Evolutionary conservation across 2,113 vertebrate genomes (phyloP).

Genomic region (Callionymus lyra): DNA sequence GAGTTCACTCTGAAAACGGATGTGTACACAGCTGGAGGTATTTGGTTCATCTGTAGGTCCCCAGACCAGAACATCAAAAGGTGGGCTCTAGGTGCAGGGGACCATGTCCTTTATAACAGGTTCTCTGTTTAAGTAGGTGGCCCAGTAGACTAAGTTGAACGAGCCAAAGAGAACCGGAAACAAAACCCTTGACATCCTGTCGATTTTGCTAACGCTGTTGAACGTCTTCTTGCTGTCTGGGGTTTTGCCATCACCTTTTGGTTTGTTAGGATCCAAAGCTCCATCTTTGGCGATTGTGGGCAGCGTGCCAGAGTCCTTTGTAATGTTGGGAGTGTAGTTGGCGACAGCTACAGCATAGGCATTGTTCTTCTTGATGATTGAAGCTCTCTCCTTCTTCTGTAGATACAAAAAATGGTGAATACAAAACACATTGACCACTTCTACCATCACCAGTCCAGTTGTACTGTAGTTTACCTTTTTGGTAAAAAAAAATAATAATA

Average conservation of each 20-base stretch:
- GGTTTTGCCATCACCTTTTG: slow-evolving; percentile 80
- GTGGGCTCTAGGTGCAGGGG: slow-evolving; percentile 70
- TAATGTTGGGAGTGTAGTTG: slow-evolving; percentile 93
- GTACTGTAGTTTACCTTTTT: no score
- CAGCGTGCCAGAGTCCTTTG: slow-evolving; percentile 86
- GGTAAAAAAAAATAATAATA: no score
- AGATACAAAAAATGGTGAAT: background rate
- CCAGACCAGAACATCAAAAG: slow-evolving; percentile 53
- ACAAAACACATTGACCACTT: no score
- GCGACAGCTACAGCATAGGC: slow-evolving; percentile 96
- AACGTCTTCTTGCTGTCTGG: slow-evolving; percentile 94
- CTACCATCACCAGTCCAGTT: no score
- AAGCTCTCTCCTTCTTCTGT: slow-evolving; percentile 95
- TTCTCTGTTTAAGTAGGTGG: slow-evolving; percentile 96
- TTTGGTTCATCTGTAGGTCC: slow-evolving; percentile 76
- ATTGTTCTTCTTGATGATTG: slow-evolving; percentile 93
- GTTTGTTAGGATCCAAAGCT: slow-evolving; percentile 74
- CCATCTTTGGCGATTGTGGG: slow-evolving; percentile 94
- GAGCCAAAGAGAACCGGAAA: slow-evolving; percentile 93
- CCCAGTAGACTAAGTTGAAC: slow-evolving; percentile 98
- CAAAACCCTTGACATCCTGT: slow-evolving; percentile 96
- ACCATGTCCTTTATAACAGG: slow-evolving; percentile 88
- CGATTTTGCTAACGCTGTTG: slow-evolving; percentile 99
- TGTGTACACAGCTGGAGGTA: slow-evolving; percentile 81
- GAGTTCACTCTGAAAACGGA: slow-evolving; percentile 65